Evolutionary conservation across 2,888 invertebrate species (phyloP).

Genomic region (Thera britannica): DNA sequence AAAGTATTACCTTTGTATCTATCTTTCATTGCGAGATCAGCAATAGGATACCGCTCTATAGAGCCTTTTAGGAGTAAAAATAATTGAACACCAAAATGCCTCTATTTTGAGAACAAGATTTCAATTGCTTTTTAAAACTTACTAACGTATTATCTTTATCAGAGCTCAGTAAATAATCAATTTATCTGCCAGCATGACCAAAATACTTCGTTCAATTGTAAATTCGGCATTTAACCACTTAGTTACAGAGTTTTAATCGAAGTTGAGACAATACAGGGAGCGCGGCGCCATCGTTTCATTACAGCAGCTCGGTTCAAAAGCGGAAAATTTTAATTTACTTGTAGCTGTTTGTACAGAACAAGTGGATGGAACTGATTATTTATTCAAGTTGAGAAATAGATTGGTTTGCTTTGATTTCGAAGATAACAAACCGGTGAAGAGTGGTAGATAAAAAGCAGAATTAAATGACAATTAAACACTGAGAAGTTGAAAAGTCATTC

Average conservation of each 20-base stretch:
- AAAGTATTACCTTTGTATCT: no score
- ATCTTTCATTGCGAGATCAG: no score
- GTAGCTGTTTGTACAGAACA: constrained; percentile 36
- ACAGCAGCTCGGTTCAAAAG: constrained; percentile 33
- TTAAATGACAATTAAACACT: not conserved
- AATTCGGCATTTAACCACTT: constrained; percentile 34
- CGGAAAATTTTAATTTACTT: constrained; percentile 39
- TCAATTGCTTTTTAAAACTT: not conserved
- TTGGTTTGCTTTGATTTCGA: constrained; percentile 23
- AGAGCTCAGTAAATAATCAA: not conserved
- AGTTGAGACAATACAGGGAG: constrained; percentile 39
- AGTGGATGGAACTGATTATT: constrained; percentile 26
- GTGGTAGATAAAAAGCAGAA: not conserved
- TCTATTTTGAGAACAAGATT: not conserved
- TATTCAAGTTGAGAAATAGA: constrained; percentile 31
- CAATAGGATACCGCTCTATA: no score
- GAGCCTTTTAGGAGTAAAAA: no score
- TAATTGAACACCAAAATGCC: no score
- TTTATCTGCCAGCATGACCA: constrained; percentile 1
- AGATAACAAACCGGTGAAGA: constrained; percentile 8
- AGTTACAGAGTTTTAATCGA: constrained; percentile 47
- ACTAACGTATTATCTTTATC: not conserved
- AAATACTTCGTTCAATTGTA: constrained; percentile 15
- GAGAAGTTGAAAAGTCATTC: no score
- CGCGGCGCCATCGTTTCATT: constrained; percentile 39